Percentiles rank a stretch among this genome's conserved stretches.
Evolutionary conservation across 2,113 vertebrate species (phyloP).

Genomic region (Pterocles burchelli): DNA sequence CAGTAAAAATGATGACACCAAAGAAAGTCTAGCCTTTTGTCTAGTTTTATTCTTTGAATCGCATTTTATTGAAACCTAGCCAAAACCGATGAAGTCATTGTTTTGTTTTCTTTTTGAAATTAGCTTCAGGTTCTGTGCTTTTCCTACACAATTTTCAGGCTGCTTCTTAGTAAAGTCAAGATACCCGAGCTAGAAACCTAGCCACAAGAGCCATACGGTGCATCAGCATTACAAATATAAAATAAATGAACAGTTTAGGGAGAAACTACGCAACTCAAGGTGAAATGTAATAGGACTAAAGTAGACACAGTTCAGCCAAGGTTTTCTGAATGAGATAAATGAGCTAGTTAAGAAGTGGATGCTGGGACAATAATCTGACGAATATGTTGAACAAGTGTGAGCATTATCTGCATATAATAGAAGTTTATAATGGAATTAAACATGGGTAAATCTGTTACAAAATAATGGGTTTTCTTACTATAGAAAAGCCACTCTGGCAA

Average conservation of each 20-base stretch:
- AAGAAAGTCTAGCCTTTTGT: conserved; percentile 67
- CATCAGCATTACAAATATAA: background rate
- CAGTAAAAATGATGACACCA: conserved; percentile 68
- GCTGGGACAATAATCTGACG: background rate
- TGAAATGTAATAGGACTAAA: background rate
- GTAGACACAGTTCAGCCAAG: background rate
- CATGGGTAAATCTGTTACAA: background rate
- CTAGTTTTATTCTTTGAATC: conserved; percentile 56
- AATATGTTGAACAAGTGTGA: background rate
- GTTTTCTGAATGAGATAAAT: background rate
- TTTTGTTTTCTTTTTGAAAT: conserved; percentile 65
- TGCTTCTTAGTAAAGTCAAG: background rate
- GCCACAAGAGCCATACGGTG: background rate
- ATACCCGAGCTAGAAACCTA: background rate
- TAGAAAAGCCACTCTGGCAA: conserved; percentile 11
- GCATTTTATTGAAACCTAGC: conserved; percentile 41
- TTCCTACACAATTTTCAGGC: conserved; percentile 5
- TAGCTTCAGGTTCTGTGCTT: background rate
- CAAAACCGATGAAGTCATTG: conserved; percentile 58
- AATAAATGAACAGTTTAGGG: background rate
- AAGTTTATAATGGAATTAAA: conserved; percentile 1
- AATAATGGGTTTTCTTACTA: background rate
- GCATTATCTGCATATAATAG: background rate
- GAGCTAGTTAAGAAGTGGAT: background rate
- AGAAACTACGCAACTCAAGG: background rate